Evolutionary conservation across 2,797 vertebrate species (phyloP).

Genomic region (Labeo calbasu): DNA sequence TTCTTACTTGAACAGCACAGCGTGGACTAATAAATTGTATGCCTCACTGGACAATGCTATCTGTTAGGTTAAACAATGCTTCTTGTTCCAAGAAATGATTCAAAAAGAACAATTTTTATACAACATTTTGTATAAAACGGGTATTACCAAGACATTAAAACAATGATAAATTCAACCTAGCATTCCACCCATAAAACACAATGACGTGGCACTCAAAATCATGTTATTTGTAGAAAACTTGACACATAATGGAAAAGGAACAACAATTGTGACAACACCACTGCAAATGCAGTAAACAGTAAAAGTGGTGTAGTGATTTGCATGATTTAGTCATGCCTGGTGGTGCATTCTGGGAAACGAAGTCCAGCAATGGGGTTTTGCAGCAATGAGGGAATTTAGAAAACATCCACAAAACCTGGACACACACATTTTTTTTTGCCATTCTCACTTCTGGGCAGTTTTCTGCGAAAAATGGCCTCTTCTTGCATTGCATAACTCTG

Average conservation of each 20-base stretch:
- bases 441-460: background rate
- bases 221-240: background rate
- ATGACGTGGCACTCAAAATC: background rate
- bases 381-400: background rate
- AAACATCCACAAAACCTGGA: background rate
- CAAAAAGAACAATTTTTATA: background rate
- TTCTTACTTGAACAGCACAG: background rate
- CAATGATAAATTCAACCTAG: background rate
- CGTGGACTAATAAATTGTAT: background rate
- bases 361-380: background rate
- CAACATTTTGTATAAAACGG: background rate
- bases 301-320: background rate
- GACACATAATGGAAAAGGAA: background rate
- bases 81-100: background rate
- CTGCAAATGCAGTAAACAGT: background rate
- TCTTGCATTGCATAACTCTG: slow-evolving; percentile 36
- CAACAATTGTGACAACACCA: background rate
- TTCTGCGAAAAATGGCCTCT: background rate
- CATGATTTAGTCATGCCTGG: background rate
- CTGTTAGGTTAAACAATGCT: background rate
- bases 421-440: background rate
- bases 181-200: background rate
- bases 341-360: background rate
- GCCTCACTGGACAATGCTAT: background rate
- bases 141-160: background rate